Evolutionary conservation across 2,797 vertebrate genomes (phyloP).

Genomic region (Lagorchestes hirsutus): DNA sequence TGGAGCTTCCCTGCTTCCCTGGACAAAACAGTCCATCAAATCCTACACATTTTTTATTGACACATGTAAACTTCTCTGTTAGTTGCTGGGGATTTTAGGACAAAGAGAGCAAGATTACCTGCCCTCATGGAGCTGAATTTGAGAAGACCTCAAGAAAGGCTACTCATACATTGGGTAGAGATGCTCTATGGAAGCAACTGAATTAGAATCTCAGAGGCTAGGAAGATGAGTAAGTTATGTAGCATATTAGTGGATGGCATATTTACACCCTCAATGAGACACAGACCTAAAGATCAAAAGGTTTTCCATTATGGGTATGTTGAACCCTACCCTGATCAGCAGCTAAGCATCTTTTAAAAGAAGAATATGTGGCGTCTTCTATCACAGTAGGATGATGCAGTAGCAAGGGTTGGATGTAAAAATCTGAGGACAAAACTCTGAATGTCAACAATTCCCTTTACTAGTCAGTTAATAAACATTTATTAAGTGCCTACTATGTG

Average conservation of each 20-base stretch:
- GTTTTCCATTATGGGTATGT: neutral
- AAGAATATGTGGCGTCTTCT: too few species aligned
- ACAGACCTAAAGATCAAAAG: neutral
- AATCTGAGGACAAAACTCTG: neutral
- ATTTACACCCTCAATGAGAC: neutral
- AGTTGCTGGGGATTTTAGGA: neutral
- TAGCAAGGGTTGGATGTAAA: neutral
- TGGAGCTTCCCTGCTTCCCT: neutral
- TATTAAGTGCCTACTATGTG: neutral
- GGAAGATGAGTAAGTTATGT: neutral
- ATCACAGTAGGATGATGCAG: neutral
- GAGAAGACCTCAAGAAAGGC: neutral
- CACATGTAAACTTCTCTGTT: neutral
- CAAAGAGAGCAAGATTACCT: neutral
- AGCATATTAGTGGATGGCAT: neutral
- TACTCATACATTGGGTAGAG: neutral
- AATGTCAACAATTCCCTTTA: neutral
- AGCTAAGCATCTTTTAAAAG: neutral
- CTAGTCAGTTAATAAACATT: neutral
- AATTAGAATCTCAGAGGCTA: neutral
- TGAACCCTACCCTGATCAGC: neutral
- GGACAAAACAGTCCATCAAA: neutral
- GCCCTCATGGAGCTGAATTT: neutral
- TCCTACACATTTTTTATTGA: neutral
- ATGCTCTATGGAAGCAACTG: neutral